These are phyloP conservation scores for Chloroclysta siterata DNA, from an alignment of 2,888 invertebrate species.

Conservation along the genomic window DNA sequence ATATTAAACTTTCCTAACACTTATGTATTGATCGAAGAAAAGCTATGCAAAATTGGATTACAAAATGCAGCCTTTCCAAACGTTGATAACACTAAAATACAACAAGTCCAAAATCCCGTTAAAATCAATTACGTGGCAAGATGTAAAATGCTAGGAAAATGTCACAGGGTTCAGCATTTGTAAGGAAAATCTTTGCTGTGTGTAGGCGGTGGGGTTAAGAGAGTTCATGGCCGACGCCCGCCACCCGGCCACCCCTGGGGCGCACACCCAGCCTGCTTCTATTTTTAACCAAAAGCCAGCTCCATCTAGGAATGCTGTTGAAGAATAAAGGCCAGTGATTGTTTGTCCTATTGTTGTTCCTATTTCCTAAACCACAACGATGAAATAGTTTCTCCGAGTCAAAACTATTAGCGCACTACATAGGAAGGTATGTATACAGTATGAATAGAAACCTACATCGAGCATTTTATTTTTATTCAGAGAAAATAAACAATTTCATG, in stretches of 20 bases:
- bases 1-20: too few species aligned
- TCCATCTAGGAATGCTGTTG: slow-evolving; percentile 16
- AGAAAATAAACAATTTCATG: too few species aligned
- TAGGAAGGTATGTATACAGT: too few species aligned
- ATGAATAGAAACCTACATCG: too few species aligned
- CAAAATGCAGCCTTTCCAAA: background rate
- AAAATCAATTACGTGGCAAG: background rate
- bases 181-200: slow-evolving; percentile 43
- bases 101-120: background rate
- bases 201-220: slow-evolving; percentile 63
- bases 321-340: background rate
- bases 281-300: slow-evolving; percentile 61
- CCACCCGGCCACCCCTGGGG: slow-evolving; percentile 43
- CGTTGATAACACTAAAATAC: background rate
- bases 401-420: too few species aligned
- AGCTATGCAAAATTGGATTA: background rate
- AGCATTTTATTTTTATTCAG: too few species aligned
- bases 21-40: background rate
- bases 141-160: slow-evolving; percentile 27
- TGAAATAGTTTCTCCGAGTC: background rate
- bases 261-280: slow-evolving; percentile 53
- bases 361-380: background rate
- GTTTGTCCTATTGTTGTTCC: background rate
- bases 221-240: slow-evolving; percentile 74
- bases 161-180: slow-evolving; percentile 33